These are phyloP conservation scores for Rhizoglyphus robini DNA, from an alignment of 1,140 invertebrate species.

Conservation along the genomic window DNA sequence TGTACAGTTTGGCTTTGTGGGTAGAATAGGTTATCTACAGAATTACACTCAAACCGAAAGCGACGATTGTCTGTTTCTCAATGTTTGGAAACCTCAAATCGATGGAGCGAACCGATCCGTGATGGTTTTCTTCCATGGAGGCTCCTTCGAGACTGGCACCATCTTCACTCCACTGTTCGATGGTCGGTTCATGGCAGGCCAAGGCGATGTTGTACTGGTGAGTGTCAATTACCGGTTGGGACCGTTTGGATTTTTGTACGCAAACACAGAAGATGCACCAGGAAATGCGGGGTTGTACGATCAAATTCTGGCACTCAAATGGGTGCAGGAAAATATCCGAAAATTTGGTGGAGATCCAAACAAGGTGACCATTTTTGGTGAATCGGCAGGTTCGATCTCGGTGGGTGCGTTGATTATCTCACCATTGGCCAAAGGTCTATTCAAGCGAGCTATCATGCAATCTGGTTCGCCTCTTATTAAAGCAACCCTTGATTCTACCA, in stretches of 20 bases:
- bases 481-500: slow-evolving; percentile 49
- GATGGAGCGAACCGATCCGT: slow-evolving; percentile 6
- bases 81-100: slow-evolving; percentile 30
- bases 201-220: slow-evolving; percentile 45
- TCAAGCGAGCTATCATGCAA: slow-evolving; percentile 32
- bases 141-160: slow-evolving; percentile 14
- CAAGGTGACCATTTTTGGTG: slow-evolving; percentile 40
- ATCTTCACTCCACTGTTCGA: slow-evolving; percentile 31
- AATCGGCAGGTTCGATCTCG: slow-evolving; percentile 32
- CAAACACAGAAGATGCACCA: background rate
- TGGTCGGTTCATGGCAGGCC: slow-evolving; percentile 64
- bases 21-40: background rate
- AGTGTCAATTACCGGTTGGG: slow-evolving; percentile 39
- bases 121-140: slow-evolving; percentile 23
- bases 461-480: background rate
- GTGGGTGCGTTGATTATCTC: slow-evolving; percentile 32
- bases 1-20: background rate
- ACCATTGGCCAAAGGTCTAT: slow-evolving; percentile 24
- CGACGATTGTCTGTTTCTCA: slow-evolving; percentile 34
- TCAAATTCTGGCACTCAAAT: slow-evolving; percentile 30
- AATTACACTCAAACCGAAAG: background rate
- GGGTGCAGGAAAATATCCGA: slow-evolving; percentile 31
- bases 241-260: slow-evolving; percentile 14
- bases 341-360: slow-evolving; percentile 31
- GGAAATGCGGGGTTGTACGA: background rate